phyloP scores from a whole-genome alignment of 2,797 vertebrate species.

The Menidia menidia region DNA sequence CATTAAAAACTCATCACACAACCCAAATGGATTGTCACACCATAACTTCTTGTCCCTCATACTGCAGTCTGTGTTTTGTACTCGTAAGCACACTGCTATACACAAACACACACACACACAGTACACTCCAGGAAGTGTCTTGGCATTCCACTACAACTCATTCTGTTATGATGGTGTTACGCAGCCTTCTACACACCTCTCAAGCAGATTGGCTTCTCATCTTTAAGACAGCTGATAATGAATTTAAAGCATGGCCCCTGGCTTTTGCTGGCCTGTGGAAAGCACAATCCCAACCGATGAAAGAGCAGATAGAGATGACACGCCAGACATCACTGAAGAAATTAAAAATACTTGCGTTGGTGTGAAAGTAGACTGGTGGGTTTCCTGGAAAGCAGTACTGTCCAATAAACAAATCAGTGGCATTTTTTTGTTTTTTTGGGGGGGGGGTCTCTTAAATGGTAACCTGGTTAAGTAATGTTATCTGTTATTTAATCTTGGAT shows the following conservation, averaged over 20 bases:
- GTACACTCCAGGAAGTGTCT: conserved; percentile 59
- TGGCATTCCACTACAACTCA: conserved; percentile 70
- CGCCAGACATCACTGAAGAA: conserved; percentile 66
- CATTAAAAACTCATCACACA: conserved; percentile 59
- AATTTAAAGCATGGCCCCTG: conserved; percentile 75
- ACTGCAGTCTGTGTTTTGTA: conserved; percentile 13
- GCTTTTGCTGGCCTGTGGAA: conserved; percentile 70
- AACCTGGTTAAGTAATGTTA: conserved; percentile 24
- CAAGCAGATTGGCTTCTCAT: conserved; percentile 80
- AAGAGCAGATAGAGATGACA: conserved; percentile 65
- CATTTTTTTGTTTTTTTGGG: conserved; percentile 40
- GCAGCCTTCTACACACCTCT: conserved; percentile 75
- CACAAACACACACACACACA: neutral
- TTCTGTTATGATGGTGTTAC: conserved; percentile 63
- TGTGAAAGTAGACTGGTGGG: conserved; percentile 61
- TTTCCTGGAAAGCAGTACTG: conserved; percentile 58
- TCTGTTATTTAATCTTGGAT: conserved; percentile 25
- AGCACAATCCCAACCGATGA: conserved; percentile 68
- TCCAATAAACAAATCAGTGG: conserved; percentile 37
- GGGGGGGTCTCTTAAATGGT: conserved; percentile 37
- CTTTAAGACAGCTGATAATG: conserved; percentile 80
- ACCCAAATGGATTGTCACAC: conserved; percentile 31
- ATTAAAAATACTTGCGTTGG: conserved; percentile 68
- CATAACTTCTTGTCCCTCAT: conserved; percentile 33
- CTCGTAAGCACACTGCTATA: conserved; percentile 3